Evolutionary conservation across 2,888 invertebrate genomes (phyloP).

Genomic region (Heliconius ethilla): DNA sequence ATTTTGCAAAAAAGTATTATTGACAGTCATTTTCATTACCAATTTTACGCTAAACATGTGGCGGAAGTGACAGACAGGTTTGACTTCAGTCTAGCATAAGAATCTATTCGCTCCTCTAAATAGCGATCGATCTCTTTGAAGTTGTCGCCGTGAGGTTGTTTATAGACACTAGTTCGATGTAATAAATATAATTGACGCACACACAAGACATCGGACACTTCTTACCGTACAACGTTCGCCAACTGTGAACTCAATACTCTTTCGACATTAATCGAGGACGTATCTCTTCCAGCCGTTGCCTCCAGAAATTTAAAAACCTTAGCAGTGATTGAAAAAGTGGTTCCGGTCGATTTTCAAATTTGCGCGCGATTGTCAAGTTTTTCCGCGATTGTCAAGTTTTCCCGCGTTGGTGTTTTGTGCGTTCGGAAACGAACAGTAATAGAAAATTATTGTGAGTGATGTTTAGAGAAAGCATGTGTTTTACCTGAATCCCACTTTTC

Average conservation of each 20-base stretch:
- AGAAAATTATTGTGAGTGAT: conserved; percentile 65
- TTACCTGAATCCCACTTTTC: conserved; percentile 34
- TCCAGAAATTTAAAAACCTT: conserved; percentile 53
- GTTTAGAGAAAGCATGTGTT: conserved; percentile 48
- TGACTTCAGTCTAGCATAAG: conserved; percentile 43
- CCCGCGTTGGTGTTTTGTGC: conserved; percentile 57
- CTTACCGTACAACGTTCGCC: conserved; percentile 66
- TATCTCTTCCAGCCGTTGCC: conserved; percentile 62
- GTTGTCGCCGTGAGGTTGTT: conserved; percentile 71
- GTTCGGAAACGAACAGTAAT: conserved; percentile 55
- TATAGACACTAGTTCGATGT: conserved; percentile 72
- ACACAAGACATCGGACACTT: conserved; percentile 68
- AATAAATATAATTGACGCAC: conserved; percentile 80
- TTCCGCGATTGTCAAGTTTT: conserved; percentile 49
- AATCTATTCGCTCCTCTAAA: conserved; percentile 62
- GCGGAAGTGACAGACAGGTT: conserved; percentile 41
- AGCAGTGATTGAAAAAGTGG: conserved; percentile 43
- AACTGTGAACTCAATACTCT: conserved; percentile 74
- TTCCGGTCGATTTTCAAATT: conserved; percentile 59
- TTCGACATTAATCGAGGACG: conserved; percentile 75
- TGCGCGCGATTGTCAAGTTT: conserved; percentile 54
- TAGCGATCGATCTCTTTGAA: conserved; percentile 79
- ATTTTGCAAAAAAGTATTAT: not conserved
- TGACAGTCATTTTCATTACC: not conserved
- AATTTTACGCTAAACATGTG: conserved; percentile 41